A percentile compares a stretch with the other conserved stretches of the same genome.
phyloP scores from a whole-genome alignment of 2,888 invertebrate species.

The Psococerastis gibbosa region DNA sequence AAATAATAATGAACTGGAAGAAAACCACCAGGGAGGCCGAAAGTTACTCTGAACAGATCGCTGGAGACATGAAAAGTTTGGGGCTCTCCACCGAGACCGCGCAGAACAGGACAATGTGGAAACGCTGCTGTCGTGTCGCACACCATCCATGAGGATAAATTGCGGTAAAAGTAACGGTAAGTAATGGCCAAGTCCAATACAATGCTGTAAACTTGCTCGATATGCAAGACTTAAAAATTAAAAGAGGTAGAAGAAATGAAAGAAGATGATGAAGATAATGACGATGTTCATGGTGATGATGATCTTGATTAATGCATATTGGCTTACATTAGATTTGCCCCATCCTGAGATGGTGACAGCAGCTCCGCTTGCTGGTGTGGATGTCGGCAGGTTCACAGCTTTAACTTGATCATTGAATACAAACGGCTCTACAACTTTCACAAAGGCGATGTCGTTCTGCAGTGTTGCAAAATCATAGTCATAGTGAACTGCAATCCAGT shows the following conservation, averaged over 20 bases:
- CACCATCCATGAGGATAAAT: too few relatives aligned
- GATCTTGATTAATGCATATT: too few relatives aligned
- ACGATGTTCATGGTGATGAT: too few relatives aligned
- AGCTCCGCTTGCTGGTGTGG: neutral
- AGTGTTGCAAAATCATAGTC: neutral
- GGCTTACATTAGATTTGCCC: neutral
- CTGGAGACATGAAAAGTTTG: too few relatives aligned
- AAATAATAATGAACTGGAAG: too few relatives aligned
- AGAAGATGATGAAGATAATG: neutral
- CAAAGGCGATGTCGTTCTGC: slow-evolving; percentile 6
- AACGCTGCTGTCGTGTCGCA: too few relatives aligned
- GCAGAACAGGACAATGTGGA: too few relatives aligned
- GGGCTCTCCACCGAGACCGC: too few relatives aligned
- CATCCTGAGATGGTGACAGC: slow-evolving; percentile 1
- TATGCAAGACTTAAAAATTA: neutral
- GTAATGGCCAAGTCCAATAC: too few relatives aligned
- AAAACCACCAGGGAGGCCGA: too few relatives aligned
- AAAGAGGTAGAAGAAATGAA: neutral
- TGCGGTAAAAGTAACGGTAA: too few relatives aligned
- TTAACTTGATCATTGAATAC: neutral
- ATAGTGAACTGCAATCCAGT: neutral
- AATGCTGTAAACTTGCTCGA: neutral
- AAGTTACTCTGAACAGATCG: too few relatives aligned
- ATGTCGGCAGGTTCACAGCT: neutral
- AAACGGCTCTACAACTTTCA: neutral